Evolutionary conservation across 2,113 vertebrate species (phyloP), one percentile per base, ranked within the genome.

Genomic region (Semnornis frantzii): DNA sequence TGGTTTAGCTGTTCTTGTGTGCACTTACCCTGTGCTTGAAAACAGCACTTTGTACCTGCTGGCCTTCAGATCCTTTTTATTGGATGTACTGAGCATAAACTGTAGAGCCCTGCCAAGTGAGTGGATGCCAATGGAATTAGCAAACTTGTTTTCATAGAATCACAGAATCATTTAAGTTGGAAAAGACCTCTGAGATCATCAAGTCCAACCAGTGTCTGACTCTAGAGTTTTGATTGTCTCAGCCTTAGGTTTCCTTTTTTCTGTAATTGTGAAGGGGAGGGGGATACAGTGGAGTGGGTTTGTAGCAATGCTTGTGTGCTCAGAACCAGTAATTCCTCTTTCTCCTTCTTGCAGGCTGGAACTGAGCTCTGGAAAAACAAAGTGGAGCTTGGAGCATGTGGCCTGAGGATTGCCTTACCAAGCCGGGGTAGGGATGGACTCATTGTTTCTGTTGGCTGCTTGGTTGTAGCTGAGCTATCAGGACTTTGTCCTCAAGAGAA

Each of bases 351-450:
- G 46, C 92, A 93, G 87, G 30, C 68, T 92, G 87, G 75, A 87
- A 77, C 46, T 89, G 84, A 87, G 57, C 78, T 92, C 68, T 95
- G 91, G 87, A 92, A 92, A 76, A 94, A 87, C 69, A 42, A 89
- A 82, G 85, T 83, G 82, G 71, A 89, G 52, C 52, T 79, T 93
- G 85, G 94, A 92, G 95, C 69, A 92, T 91, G 94, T 80, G 87
- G 89, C 87, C 85, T 87, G 93, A 87, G 78, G 92, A 92, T 57
- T 92, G 72, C 74, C 46, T 69, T 92, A 30, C 92, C 54, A 75
- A 96, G 89, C 71, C 69, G 48, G 58, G 92, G 92, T 94, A 94
- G 85, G 89, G 68, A 72, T 25, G 50, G 50, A 52, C 50, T 93
- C 3, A 0, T 12, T 82, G 63, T 84, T 86, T 93, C 44, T 96